A percentile compares a stretch with the other conserved stretches of the same genome.
Conservation (phyloP, 2,888 invertebrate genomes). For the Aspidiotus destructor region DNA sequence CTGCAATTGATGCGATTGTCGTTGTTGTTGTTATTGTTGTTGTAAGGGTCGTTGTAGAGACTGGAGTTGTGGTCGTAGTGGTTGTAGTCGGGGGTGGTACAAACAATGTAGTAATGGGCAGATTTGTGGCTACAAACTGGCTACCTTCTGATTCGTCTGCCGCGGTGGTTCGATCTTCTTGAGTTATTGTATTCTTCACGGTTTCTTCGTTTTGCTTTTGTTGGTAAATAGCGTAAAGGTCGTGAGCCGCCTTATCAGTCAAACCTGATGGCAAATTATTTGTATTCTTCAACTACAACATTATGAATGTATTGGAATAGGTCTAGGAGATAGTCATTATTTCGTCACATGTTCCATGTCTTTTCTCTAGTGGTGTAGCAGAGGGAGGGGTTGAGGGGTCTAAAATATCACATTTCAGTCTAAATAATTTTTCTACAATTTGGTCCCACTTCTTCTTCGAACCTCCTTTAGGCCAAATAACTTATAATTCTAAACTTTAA, state of each 20-base stretch:
- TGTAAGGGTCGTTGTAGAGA: constrained; percentile 34
- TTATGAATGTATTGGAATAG: too few species aligned
- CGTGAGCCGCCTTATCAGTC: constrained; percentile 68
- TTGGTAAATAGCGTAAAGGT: constrained; percentile 67
- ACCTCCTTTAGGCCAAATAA: too few species aligned
- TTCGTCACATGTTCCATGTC: too few species aligned
- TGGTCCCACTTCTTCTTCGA: too few species aligned
- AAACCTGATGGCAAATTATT: constrained; percentile 40
- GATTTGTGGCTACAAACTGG: constrained; percentile 48
- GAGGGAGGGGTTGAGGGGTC: too few species aligned
- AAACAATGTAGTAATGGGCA: constrained; percentile 43
- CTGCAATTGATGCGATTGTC: constrained; percentile 10
- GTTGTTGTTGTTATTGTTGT: constrained; percentile 27
- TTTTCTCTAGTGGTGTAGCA: too few species aligned
- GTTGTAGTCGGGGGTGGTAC: constrained; percentile 44
- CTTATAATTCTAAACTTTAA: too few species aligned
- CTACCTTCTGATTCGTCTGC: constrained; percentile 43
- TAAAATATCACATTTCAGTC: too few species aligned
- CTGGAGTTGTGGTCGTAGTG: constrained; percentile 39
- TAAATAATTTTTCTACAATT: too few species aligned
- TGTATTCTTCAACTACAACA: too few species aligned
- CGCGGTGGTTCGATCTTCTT: constrained; percentile 26
- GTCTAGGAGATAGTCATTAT: too few species aligned
- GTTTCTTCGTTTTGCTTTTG: constrained; percentile 48
- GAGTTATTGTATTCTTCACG: constrained; percentile 36